Base-by-base conservation (phyloP, 2,888 invertebrate genomes). In the Prosopocoilus inquinatus region DNA sequence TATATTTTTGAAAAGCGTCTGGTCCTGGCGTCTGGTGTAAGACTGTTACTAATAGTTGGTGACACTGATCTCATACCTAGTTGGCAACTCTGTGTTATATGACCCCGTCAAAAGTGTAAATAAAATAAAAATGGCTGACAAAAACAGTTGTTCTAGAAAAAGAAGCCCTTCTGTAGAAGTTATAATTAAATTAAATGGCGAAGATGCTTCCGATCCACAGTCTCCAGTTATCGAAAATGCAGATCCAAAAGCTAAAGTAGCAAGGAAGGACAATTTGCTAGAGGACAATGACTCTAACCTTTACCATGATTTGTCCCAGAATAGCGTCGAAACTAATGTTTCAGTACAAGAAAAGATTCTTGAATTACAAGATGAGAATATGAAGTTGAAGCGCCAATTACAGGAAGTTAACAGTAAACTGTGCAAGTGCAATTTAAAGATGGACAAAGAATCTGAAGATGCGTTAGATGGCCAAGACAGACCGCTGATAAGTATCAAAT, bases 401-500 rank as follows among this genome's bases (percentile, higher is more conserved):
- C 58, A 62, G 36, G 54, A 43, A 8, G 44, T 61, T 1, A 52
- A 39, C 32, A 51, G 28, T 9, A 62, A 50, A 32, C 12, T 50
- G 2, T 59, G 61, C 41, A 50, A 53, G 12, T 57, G 55, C 39
- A 49, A 28, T 28, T 28, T 50, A 15, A 57, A 54, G 32, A 2
- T 46, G 16, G 41, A 50, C 11, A 15, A 39, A 3, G 47, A 43
- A 35, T 33, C 53, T 11, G 45, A 49, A 8, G 20, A 20, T 9
- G 45, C 11, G 2, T 35, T 9, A 9, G 28, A 16, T 1, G n/a
- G 11, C 4, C 45, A 46, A n/a, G 11, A 57, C 9, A 38, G 55
- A 15, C 7, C 64, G 3, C 62, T 78, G 57, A 73, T 82, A 28
- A 76, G 76, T 43, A 76, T 83, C 8, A 75, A 71, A 15, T 82